These are phyloP conservation scores for Metellina segmentata DNA, from an alignment of 2,888 invertebrate species.

Conservation along the genomic window DNA sequence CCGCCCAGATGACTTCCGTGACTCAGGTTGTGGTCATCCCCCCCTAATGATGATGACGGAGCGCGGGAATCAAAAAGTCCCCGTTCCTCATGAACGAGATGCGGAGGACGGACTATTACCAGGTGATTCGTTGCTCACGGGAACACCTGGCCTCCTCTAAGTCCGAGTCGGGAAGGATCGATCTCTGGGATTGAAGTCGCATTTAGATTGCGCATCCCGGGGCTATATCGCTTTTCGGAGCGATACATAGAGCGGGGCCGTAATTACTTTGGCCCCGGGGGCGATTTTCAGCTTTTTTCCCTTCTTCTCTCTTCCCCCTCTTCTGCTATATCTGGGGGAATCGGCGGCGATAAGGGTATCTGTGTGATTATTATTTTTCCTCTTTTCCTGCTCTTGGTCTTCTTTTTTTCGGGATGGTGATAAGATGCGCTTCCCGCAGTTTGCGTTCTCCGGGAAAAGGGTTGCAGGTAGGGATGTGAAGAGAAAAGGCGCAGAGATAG, in stretches of 20 bases:
- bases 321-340: neutral
- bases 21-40: neutral
- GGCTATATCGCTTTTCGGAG: neutral
- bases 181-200: neutral
- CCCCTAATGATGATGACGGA: neutral
- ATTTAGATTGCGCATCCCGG: neutral
- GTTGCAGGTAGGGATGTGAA: too few species aligned
- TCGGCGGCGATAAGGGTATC: constrained; percentile 6
- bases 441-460: too few species aligned
- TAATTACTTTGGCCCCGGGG: constrained; percentile 22
- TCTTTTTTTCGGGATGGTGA: too few species aligned
- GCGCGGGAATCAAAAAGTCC: neutral
- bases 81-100: neutral
- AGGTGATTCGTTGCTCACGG: too few species aligned
- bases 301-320: too few species aligned
- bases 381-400: neutral
- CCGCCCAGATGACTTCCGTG: neutral
- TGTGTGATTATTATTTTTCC: neutral
- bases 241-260: neutral
- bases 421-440: too few species aligned
- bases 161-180: neutral
- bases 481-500: too few species aligned
- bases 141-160: too few species aligned
- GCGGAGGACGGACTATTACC: too few species aligned
- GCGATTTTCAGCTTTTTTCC: neutral